Base-by-base conservation (phyloP, 1,140 invertebrate genomes). In the Euura lappo region DNA sequence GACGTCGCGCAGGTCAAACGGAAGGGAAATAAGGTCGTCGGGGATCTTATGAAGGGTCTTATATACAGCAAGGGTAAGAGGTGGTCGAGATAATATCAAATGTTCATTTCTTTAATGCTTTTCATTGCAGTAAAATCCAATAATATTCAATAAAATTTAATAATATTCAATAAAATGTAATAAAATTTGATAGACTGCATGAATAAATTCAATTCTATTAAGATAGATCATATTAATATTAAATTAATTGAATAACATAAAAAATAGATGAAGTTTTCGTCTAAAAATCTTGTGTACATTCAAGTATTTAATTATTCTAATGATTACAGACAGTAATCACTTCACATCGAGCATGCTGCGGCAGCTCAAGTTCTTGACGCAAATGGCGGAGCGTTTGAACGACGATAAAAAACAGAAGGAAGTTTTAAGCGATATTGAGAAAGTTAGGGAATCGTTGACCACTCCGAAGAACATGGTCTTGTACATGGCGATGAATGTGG, bases 331-430 rank as follows among this genome's bases (percentile, higher is more conserved):
- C 72, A 94, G 91, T 78, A 97, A 97, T 83, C 85, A 92, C 73
- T 91, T 91, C 79, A 87, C 90, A 69, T 89, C 89, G 67, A 93
- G 92, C 70, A 90, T 96, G 73, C 81, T 97, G 8, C 88, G 92
- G 0, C 96, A 97, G 79, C 92, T 93, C 65, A 91, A 91, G 69
- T 97, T 97, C 82, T 88, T 97, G 5, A 91, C 89, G 10, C 88
- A 91, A 45, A 75, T 96, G 1, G 76, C 93, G 1, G 87, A 91
- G 68, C 87, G 88, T 71, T 80, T 96, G 5, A 89, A 91, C 2
- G 84, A 86, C 4, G 86, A 87, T 1, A 85, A 90, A 13, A 88
- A 88, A 0, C 87, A 89, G 28, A 81, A 87, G 69, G 87, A 90
- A 76, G 90, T 93, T 11, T 76, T 92, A n/a, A 81, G 80, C 70